Evolutionary conservation across 2,888 invertebrate species (phyloP).

Genomic region (Diploptera punctata): DNA sequence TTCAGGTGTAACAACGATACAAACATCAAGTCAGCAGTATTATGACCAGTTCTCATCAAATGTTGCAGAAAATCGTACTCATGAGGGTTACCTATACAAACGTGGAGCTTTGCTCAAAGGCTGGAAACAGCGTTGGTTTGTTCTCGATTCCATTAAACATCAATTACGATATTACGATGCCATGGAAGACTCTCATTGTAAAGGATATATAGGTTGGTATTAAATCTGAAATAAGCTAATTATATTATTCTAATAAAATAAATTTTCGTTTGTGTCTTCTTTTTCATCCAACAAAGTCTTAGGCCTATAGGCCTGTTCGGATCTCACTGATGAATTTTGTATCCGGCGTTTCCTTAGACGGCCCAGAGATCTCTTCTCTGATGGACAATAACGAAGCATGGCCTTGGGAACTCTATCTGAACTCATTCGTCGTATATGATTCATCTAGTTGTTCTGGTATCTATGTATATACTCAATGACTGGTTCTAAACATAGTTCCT

Average conservation of each 20-base stretch:
- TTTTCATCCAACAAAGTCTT: too few relatives aligned
- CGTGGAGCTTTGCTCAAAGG: conserved; percentile 95
- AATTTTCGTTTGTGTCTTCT: too few relatives aligned
- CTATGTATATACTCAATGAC: too few relatives aligned
- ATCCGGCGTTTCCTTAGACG: too few relatives aligned
- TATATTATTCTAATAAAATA: neutral
- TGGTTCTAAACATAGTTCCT: too few relatives aligned
- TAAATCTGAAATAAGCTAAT: neutral
- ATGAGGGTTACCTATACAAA: conserved; percentile 94
- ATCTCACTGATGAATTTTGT: too few relatives aligned
- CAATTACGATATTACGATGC: conserved; percentile 95
- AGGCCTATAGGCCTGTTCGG: too few relatives aligned
- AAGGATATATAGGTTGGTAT: conserved; percentile 86
- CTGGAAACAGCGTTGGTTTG: conserved; percentile 99
- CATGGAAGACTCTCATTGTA: conserved; percentile 92
- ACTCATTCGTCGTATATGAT: too few relatives aligned
- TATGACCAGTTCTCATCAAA: conserved; percentile 93
- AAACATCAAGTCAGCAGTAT: conserved; percentile 87
- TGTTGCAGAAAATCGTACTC: conserved; percentile 92
- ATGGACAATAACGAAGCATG: too few relatives aligned
- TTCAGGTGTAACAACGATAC: conserved; percentile 72
- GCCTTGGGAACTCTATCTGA: too few relatives aligned
- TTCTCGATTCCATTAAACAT: conserved; percentile 96
- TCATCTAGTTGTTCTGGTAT: too few relatives aligned
- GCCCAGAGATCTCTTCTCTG: too few relatives aligned